Percentiles rank a stretch among this genome's conserved stretches.
Conservation (phyloP, 2,888 invertebrate genomes). For the Lomographa bimaculata region DNA sequence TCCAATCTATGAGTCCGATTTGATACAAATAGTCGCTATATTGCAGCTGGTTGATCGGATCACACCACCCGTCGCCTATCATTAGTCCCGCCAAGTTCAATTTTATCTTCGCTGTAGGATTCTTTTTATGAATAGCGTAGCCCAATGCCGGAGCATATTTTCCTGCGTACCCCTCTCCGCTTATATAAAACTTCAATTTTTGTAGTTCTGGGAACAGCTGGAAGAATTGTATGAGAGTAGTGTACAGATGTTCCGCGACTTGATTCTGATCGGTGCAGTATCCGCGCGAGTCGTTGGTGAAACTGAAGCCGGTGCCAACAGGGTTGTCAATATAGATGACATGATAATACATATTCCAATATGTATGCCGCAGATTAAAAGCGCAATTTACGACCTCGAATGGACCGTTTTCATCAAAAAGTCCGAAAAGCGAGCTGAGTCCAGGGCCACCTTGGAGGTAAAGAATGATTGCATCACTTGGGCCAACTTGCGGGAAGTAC, state of each 20-base stretch:
- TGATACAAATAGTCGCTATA: slow-evolving; percentile 92
- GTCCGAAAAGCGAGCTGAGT: slow-evolving; percentile 89
- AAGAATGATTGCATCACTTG: slow-evolving; percentile 89
- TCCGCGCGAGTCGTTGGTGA: slow-evolving; percentile 89
- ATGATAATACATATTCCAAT: slow-evolving; percentile 91
- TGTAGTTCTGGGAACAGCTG: slow-evolving; percentile 90
- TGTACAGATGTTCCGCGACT: slow-evolving; percentile 91
- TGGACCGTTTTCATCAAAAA: slow-evolving; percentile 94
- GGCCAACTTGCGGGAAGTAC: no score
- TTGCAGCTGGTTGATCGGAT: slow-evolving; percentile 89
- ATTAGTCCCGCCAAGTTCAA: slow-evolving; percentile 72
- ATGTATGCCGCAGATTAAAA: slow-evolving; percentile 85
- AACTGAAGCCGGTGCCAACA: slow-evolving; percentile 96
- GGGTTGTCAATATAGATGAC: slow-evolving; percentile 96
- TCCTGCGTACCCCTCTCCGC: slow-evolving; percentile 96
- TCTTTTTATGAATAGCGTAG: slow-evolving; percentile 85
- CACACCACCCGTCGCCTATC: slow-evolving; percentile 91
- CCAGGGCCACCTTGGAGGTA: slow-evolving; percentile 96
- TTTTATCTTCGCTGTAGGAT: neutral
- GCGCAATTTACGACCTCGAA: slow-evolving; percentile 51
- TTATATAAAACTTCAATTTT: slow-evolving; percentile 90
- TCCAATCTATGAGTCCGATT: slow-evolving; percentile 87
- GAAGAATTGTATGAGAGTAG: slow-evolving; percentile 91
- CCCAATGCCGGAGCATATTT: slow-evolving; percentile 89
- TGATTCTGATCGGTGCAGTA: slow-evolving; percentile 91